phyloP scores from a whole-genome alignment of 2,113 vertebrate species.

The Corydoras maculifer region DNA sequence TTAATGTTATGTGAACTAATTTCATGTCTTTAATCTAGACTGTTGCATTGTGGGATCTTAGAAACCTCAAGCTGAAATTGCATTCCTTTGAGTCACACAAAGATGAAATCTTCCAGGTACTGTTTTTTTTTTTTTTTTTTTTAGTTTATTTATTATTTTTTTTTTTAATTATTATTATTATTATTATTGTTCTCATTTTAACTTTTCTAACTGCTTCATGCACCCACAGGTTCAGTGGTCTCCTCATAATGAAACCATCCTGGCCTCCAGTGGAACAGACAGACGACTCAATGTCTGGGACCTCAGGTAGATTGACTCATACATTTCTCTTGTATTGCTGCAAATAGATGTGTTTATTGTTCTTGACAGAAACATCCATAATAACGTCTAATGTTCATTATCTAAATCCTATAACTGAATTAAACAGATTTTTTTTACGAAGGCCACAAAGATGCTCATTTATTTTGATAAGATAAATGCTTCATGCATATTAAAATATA shows the following conservation, averaged over 20 bases:
- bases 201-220: neutral
- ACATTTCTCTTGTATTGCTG: too few relatives aligned
- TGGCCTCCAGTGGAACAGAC: constrained; percentile 96
- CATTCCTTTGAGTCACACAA: constrained; percentile 98
- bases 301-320: constrained; percentile 69
- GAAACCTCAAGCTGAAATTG: constrained; percentile 93
- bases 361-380: too few relatives aligned
- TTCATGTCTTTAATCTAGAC: constrained; percentile 64
- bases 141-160: neutral
- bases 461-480: too few relatives aligned
- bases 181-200: neutral
- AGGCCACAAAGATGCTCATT: too few relatives aligned
- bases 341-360: too few relatives aligned
- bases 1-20: too few relatives aligned
- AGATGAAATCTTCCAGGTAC: constrained; percentile 98
- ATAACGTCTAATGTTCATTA: too few relatives aligned
- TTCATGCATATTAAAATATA: too few relatives aligned
- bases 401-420: too few relatives aligned
- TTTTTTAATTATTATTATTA: neutral
- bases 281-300: constrained; percentile 96
- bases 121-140: neutral
- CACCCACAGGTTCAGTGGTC: constrained; percentile 90
- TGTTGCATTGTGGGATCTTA: constrained; percentile 93
- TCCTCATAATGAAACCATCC: constrained; percentile 95
- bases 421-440: too few relatives aligned